Conservation (phyloP, 2,113 vertebrate species). For the Macroglossus sobrinus region DNA sequence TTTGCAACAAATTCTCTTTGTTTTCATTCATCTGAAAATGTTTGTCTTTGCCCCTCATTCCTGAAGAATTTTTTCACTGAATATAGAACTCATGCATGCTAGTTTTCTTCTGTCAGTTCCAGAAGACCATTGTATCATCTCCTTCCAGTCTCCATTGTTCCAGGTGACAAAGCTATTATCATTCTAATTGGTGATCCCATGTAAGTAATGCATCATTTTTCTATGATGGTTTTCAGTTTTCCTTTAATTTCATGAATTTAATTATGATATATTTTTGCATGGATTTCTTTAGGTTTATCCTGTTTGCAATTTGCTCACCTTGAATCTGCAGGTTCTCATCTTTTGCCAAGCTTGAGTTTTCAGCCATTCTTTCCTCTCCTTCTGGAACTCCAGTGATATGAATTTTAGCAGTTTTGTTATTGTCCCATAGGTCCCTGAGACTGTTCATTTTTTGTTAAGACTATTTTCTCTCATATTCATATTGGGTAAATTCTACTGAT, state of each 20-base stretch:
- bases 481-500: background rate
- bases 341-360: background rate
- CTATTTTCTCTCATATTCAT: background rate
- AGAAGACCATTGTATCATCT: background rate
- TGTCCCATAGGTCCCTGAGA: background rate
- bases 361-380: background rate
- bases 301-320: background rate
- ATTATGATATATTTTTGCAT: background rate
- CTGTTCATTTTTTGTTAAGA: background rate
- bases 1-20: background rate
- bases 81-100: background rate
- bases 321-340: background rate
- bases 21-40: background rate
- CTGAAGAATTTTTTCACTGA: background rate
- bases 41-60: background rate
- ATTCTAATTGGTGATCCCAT: background rate
- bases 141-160: background rate
- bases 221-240: background rate
- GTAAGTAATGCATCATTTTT: background rate
- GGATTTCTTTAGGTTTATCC: background rate
- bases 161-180: background rate
- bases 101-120: background rate
- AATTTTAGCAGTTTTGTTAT: background rate
- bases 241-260: background rate
- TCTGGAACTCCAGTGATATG: background rate